A percentile compares a stretch with the other conserved stretches of the same genome.
Evolutionary conservation across 2,797 vertebrate genomes (phyloP).

Genomic region (Macrochelys suwanniensis): DNA sequence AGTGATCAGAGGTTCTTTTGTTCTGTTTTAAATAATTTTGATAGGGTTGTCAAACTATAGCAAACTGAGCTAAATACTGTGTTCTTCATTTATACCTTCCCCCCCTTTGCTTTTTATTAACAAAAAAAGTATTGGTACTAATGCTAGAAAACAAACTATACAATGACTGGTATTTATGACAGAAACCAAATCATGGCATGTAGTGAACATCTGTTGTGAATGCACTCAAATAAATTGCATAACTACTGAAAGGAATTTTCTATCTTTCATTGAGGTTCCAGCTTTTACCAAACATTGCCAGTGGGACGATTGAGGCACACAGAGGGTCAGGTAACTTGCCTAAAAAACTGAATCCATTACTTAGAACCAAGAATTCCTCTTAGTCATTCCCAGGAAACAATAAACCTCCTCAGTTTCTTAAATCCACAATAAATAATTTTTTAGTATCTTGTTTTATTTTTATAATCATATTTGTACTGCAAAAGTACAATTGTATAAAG

Average conservation of each 20-base stretch:
- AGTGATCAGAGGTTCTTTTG: neutral
- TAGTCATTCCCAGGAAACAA: neutral
- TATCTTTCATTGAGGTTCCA: neutral
- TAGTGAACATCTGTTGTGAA: neutral
- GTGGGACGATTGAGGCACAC: neutral
- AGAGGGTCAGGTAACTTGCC: neutral
- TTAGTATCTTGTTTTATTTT: neutral
- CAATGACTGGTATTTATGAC: neutral
- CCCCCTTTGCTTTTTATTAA: neutral
- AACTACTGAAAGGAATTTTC: neutral
- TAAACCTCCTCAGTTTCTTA: neutral
- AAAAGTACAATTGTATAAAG: neutral
- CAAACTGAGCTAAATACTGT: neutral
- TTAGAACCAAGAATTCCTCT: neutral
- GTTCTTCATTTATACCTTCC: neutral
- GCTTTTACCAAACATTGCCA: neutral
- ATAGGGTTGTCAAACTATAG: neutral
- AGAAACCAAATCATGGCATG: neutral
- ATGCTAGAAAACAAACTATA: neutral
- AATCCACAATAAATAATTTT: neutral
- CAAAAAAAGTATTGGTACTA: neutral
- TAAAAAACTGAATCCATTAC: neutral
- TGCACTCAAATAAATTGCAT: neutral
- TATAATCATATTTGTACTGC: neutral
- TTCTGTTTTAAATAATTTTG: neutral